These are phyloP conservation scores for Thymelicus lineola DNA, from an alignment of 2,888 invertebrate genomes.

Conservation along the genomic window DNA sequence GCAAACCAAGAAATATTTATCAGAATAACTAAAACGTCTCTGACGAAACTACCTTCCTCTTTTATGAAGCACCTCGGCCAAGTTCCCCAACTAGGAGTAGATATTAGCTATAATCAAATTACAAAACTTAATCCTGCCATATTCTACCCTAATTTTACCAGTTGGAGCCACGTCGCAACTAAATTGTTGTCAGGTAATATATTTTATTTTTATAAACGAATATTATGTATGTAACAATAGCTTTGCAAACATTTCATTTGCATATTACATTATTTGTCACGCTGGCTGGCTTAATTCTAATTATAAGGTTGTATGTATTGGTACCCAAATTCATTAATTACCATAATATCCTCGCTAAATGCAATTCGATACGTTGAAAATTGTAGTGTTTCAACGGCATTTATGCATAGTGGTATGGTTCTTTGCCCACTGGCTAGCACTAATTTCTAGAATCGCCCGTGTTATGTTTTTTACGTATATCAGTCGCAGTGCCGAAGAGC, in stretches of 20 bases:
- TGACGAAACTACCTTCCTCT: conserved; percentile 92
- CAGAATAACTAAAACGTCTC: conserved; percentile 90
- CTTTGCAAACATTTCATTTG: conserved; percentile 9
- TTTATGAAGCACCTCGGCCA: conserved; percentile 91
- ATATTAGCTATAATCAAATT: conserved; percentile 92
- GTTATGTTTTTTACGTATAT: no score
- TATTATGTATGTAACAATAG: conserved; percentile 16
- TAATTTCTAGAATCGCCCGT: no score
- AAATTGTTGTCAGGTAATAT: conserved; percentile 91
- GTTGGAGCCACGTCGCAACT: conserved; percentile 95
- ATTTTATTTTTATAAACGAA: conserved; percentile 36
- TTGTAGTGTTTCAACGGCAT: no score
- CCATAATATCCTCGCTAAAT: background rate
- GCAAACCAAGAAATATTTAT: conserved; percentile 91
- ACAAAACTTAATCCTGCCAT: conserved; percentile 92
- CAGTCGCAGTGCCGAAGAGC: no score
- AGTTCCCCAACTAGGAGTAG: conserved; percentile 92
- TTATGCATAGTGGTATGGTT: no score
- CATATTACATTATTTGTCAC: conserved; percentile 11
- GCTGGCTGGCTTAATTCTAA: conserved; percentile 8
- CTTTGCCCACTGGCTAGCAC: no score
- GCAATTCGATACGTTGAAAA: background rate
- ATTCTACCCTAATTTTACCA: conserved; percentile 94
- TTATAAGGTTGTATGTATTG: conserved; percentile 22
- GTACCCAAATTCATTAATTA: background rate